Base-by-base conservation (phyloP, 2,113 vertebrate genomes). In the Noturus placidus region DNA sequence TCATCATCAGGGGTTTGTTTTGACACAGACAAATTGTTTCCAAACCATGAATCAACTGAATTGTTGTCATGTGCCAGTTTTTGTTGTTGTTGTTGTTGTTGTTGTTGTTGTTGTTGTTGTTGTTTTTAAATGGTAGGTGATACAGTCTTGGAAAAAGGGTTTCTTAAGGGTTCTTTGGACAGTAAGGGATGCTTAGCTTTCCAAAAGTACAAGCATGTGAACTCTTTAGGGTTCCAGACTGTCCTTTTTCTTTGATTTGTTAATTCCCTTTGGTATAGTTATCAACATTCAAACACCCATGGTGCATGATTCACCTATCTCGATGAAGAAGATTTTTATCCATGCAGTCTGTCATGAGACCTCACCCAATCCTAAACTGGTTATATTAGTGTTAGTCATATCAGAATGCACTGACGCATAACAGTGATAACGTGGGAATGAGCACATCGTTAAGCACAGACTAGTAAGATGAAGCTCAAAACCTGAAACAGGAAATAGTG, bases 21-120 rank as follows among this genome's bases (percentile, higher is more conserved):
- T 79, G 7, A 79, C 77, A 79, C 5, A 54, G 77, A 52, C 77
- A 56, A 79, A 79, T 79, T 74, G 38, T 50, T 77, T 77, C 74
- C 25, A n/a, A 77, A n/a, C 42, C 74, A 52, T 77, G 13, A 27
- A 46, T 76, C 72, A 6, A n/a, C 15, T 42, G 38, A 8, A 72
- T 8, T 76, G 30, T 56, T 79, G 50, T 56, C 77, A 56, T 79
- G 52, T 56, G 77, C 8, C 42, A n/a, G 11, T 27, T 46, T 46
- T 14, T 76, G 20, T 22, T 22, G 8, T 70, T 35, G 0, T n/a
- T 14, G n/a, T n/a, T 76, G 20, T 22, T 10, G n/a, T n/a, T 22
- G 35, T 20, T 2, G n/a, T n/a, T n/a, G n/a, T n/a, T n/a, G n/a
- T n/a, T 50, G 9, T 11, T 65, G 11, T 65, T 65, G 8, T 22